phyloP scores from a whole-genome alignment of 2,888 invertebrate species.

The Ethmia dodecea region DNA sequence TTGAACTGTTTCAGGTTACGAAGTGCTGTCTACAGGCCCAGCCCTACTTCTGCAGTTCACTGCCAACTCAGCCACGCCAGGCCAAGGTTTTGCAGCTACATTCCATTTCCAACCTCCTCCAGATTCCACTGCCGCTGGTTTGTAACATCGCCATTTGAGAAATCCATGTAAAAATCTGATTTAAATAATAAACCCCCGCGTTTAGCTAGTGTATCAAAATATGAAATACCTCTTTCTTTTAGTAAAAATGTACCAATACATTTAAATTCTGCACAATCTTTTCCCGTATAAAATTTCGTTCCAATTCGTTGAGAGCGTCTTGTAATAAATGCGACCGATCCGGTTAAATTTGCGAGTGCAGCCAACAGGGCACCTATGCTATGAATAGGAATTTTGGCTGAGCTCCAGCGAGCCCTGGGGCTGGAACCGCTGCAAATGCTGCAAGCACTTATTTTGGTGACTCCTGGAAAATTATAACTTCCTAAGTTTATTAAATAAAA shows the following conservation, averaged over 20 bases:
- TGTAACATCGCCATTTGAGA: too few species aligned
- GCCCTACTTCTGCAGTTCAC: constrained; percentile 90
- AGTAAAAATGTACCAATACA: too few species aligned
- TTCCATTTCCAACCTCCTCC: constrained; percentile 83
- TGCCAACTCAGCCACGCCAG: constrained; percentile 87
- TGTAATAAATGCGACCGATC: constrained; percentile 32
- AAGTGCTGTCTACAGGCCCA: constrained; percentile 89
- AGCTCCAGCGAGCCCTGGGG: constrained; percentile 37
- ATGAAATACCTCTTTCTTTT: too few species aligned
- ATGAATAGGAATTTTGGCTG: constrained; percentile 54
- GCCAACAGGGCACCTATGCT: constrained; percentile 35
- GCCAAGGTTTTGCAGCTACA: constrained; percentile 87
- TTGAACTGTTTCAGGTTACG: constrained; percentile 80
- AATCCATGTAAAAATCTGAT: too few species aligned
- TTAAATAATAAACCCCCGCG: too few species aligned
- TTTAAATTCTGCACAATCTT: neutral
- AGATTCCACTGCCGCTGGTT: constrained; percentile 68
- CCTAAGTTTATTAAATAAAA: too few species aligned
- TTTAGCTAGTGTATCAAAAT: too few species aligned
- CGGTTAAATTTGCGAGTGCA: constrained; percentile 42
- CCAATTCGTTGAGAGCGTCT: constrained; percentile 25
- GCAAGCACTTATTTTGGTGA: constrained; percentile 35
- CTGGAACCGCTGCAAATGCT: too few species aligned
- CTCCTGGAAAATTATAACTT: too few species aligned
- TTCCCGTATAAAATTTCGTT: neutral